Conservation (phyloP, 2,113 vertebrate genomes). For the Myiagra hebetior region DNA sequence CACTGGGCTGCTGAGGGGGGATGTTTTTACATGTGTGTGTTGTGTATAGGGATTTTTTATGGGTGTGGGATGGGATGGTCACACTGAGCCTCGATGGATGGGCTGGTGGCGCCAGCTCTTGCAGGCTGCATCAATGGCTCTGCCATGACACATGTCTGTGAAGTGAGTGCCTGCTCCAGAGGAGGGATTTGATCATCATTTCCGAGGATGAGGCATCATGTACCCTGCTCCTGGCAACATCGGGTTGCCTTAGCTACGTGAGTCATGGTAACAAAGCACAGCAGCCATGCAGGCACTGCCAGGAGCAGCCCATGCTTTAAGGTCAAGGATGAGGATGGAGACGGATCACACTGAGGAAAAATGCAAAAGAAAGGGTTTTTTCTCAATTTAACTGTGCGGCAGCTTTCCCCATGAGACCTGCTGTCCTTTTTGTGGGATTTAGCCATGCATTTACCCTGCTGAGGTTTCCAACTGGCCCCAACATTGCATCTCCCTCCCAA, state of each 20-base stretch:
- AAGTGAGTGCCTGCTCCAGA: neutral
- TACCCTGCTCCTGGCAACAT: neutral
- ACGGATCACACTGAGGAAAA: neutral
- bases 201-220: neutral
- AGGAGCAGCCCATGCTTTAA: neutral
- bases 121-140: neutral
- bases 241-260: slow-evolving; percentile 19
- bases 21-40: neutral
- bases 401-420: neutral
- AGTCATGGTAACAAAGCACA: neutral
- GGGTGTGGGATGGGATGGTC: neutral
- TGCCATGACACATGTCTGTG: neutral
- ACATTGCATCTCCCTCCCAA: neutral
- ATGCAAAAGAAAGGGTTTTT: rapidly evolving
- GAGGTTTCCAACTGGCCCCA: neutral
- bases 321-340: neutral
- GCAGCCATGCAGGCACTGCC: neutral
- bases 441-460: neutral
- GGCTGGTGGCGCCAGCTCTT: neutral
- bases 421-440: neutral
- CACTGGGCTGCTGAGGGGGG: rapidly evolving
- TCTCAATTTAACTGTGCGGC: neutral
- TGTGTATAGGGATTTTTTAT: no score
- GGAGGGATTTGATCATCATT: neutral
- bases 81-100: rapidly evolving